A percentile compares a stretch with the other conserved stretches of the same genome.
These are phyloP conservation scores for Sturmia bella DNA, from an alignment of 2,888 invertebrate species.

Conservation along the genomic window DNA sequence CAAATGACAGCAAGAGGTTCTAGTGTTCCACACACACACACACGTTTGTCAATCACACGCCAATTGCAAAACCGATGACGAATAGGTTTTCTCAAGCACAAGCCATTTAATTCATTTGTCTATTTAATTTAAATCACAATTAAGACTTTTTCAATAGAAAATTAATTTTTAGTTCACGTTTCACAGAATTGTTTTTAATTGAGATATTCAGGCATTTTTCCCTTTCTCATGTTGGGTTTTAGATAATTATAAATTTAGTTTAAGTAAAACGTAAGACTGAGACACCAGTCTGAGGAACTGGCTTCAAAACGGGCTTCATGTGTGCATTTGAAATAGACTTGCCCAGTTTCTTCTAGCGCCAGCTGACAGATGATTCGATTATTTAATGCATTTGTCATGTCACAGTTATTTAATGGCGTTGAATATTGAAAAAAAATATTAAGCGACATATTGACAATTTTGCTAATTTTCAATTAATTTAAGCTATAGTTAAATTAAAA, in stretches of 20 bases:
- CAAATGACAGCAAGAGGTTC: slow-evolving; percentile 3
- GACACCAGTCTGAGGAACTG: slow-evolving; percentile 19
- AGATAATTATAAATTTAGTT: slow-evolving; percentile 11
- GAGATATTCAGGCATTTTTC: slow-evolving; percentile 6
- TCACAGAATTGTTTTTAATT: slow-evolving; percentile 26
- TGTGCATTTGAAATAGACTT: slow-evolving; percentile 12
- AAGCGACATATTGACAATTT: background rate
- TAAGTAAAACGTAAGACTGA: slow-evolving; percentile 54
- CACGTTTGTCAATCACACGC: slow-evolving; percentile 2
- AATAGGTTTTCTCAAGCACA: slow-evolving; percentile 18
- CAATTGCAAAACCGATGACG: slow-evolving; percentile 46
- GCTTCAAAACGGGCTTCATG: background rate
- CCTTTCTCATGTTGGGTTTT: background rate
- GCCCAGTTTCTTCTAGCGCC: slow-evolving; percentile 26
- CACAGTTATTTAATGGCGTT: background rate
- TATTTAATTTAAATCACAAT: slow-evolving; percentile 31
- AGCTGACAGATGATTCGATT: background rate
- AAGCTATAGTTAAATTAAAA: too few relatives aligned
- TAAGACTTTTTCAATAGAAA: slow-evolving; percentile 16
- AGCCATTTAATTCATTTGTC: slow-evolving; percentile 34
- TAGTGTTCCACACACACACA: background rate
- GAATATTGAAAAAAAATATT: background rate
- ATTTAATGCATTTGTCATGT: background rate
- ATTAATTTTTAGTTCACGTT: slow-evolving; percentile 51
- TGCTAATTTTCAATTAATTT: background rate